These are phyloP conservation scores for Brachionus sp. DNA, from an alignment of 1,140 invertebrate genomes.

Conservation along the genomic window DNA sequence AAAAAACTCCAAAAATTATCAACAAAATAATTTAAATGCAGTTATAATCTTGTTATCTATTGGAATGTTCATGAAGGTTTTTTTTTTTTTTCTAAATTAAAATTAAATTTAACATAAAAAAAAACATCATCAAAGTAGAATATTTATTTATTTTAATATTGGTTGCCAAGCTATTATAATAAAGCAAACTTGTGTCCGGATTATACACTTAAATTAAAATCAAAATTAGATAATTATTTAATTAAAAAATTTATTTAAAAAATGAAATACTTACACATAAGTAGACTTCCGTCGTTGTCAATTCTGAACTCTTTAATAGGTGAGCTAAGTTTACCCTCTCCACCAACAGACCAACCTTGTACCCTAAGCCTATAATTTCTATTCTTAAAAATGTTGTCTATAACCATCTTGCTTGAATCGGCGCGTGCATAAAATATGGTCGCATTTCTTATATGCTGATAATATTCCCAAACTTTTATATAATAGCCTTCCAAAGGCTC, in stretches of 20 bases:
- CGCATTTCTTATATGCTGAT: conserved; percentile 44
- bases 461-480: conserved; percentile 46
- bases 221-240: not conserved
- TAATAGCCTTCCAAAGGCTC: conserved; percentile 83
- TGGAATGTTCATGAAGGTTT: not conserved
- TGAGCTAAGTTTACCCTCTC: conserved; percentile 91
- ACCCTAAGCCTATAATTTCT: conserved; percentile 67
- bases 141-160: not conserved
- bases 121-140: not conserved
- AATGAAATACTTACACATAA: conserved; percentile 21
- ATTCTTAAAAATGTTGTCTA: conserved; percentile 43
- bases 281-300: conserved; percentile 29
- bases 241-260: not conserved
- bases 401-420: not conserved
- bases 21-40: conserved; percentile 11
- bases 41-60: not conserved
- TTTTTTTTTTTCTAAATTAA: not conserved
- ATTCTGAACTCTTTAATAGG: conserved; percentile 72
- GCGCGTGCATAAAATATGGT: conserved; percentile 17
- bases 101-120: not conserved
- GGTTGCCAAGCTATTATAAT: conserved; percentile 2
- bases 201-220: conserved; percentile 19
- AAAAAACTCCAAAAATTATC: not conserved
- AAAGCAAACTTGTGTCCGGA: conserved; percentile 41
- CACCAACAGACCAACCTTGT: conserved; percentile 83